Evolutionary conservation across 2,797 vertebrate genomes (phyloP).

Genomic region (Phaenicophaeus curvirostris): DNA sequence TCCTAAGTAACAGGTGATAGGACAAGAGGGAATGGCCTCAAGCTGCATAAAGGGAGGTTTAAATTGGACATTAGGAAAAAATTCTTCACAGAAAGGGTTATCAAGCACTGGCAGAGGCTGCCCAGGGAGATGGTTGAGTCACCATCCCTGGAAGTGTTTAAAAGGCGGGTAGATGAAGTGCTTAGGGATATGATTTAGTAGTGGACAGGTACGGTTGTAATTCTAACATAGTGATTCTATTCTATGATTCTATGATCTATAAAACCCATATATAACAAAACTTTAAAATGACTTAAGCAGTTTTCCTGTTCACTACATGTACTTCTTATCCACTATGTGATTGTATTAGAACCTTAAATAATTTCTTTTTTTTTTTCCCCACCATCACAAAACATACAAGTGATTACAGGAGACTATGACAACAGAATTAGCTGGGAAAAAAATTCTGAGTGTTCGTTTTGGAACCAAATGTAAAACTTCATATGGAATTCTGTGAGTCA

Average conservation of each 20-base stretch:
- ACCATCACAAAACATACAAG: neutral
- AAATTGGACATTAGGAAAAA: too few species aligned
- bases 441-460: neutral
- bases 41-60: too few species aligned
- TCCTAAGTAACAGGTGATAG: too few species aligned
- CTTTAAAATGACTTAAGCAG: conserved; percentile 15
- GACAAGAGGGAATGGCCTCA: too few species aligned
- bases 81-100: too few species aligned
- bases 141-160: too few species aligned
- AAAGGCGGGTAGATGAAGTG: too few species aligned
- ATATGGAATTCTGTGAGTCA: neutral
- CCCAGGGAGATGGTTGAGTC: too few species aligned
- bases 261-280: conserved; percentile 4
- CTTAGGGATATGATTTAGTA: too few species aligned
- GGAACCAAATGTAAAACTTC: neutral
- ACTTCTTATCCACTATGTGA: neutral
- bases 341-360: neutral
- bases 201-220: too few species aligned
- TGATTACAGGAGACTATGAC: neutral
- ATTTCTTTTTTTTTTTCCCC: neutral
- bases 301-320: neutral
- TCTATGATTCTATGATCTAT: neutral
- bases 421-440: neutral
- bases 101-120: too few species aligned
- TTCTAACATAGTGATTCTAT: too few species aligned